Base-by-base conservation (phyloP, 2,888 invertebrate genomes). In the Caenorhabditis wallacei region DNA sequence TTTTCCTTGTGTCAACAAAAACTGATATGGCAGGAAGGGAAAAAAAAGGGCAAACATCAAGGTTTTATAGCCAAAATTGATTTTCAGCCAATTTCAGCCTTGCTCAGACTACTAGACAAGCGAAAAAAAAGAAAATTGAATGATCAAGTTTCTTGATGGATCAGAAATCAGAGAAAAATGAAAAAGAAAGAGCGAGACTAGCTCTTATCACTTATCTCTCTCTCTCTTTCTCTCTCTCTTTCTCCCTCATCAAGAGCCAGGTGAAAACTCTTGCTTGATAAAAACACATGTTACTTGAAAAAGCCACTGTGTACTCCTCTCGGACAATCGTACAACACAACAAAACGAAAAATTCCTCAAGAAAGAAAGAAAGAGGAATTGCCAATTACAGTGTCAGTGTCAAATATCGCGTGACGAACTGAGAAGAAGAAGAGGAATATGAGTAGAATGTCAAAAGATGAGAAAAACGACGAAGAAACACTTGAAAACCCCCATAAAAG, bases 331-430 rank as follows among this genome's bases (percentile, higher is more conserved):
- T n/a, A n/a, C n/a, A n/a, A n/a, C n/a, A n/a, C n/a, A n/a, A n/a
- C n/a, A n/a, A n/a, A n/a, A n/a, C n/a, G n/a, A n/a, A n/a, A n/a
- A n/a, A n/a, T n/a, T 30, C 8, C 30, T 30, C 30, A 8, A 40
- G 40, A 40, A 11, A 40, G 40, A 40, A 40, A 40, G 4, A 40
- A 11, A 40, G 11, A 40, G 16, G 66, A 76, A 76, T 68, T 57
- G 57, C 68, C 76, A 76, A 76, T 76, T 76, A 76, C 76, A 76
- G 76, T 68, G 40, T 13, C 13, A 40, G 64, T 66, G 57, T 75
- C 57, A 48, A 75, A 75, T 76, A 68, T 76, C 76, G 76, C 76
- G 76, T 76, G 76, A 76, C 76, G 51, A 46, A 48, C n/a, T n/a
- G 26, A 61, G 22, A 53, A 48, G 4, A 35, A 13, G 13, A 59